Conservation (phyloP, 2,113 vertebrate genomes). For the Ellobius talpinus region DNA sequence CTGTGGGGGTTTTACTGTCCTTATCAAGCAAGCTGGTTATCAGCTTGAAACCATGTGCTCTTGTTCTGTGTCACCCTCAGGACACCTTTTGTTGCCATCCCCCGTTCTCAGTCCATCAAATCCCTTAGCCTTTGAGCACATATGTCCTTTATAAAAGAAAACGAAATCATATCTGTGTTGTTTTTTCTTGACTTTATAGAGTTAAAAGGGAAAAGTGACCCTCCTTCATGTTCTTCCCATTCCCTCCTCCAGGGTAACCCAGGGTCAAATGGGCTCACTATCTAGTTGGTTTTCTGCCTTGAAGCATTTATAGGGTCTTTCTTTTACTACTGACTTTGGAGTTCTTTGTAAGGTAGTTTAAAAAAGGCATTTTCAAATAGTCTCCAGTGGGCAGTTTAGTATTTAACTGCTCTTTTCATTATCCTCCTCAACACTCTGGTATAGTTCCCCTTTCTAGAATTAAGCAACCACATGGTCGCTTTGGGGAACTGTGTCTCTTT, state of each 20-base stretch:
- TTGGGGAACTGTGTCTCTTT: conserved; percentile 62
- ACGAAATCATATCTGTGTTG: not conserved
- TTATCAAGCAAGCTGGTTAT: not conserved
- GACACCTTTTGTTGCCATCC: not conserved
- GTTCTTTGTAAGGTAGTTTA: conserved; percentile 66
- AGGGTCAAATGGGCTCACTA: conserved; percentile 61
- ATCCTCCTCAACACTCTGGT: conserved; percentile 62
- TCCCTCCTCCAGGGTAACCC: not conserved
- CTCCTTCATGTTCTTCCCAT: not conserved
- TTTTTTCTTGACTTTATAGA: conserved; percentile 29
- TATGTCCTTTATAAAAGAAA: conserved; percentile 37
- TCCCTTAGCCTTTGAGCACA: not conserved
- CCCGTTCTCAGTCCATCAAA: not conserved
- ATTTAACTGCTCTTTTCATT: conserved; percentile 79
- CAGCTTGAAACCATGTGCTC: not conserved
- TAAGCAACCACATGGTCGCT: conserved; percentile 75
- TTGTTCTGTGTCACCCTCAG: not conserved
- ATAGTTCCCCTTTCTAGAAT: conserved; percentile 79
- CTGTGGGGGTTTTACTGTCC: not conserved
- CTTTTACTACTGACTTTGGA: conserved; percentile 81
- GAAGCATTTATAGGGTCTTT: conserved; percentile 73
- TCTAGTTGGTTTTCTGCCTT: conserved; percentile 72
- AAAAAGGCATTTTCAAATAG: conserved; percentile 70
- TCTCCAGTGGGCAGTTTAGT: conserved; percentile 73
- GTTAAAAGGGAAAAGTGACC: not conserved